Percentiles rank a stretch among this genome's conserved stretches.
Conservation (phyloP, 92 coral and sea anemone species). For the Pocillopora meandrina region DNA sequence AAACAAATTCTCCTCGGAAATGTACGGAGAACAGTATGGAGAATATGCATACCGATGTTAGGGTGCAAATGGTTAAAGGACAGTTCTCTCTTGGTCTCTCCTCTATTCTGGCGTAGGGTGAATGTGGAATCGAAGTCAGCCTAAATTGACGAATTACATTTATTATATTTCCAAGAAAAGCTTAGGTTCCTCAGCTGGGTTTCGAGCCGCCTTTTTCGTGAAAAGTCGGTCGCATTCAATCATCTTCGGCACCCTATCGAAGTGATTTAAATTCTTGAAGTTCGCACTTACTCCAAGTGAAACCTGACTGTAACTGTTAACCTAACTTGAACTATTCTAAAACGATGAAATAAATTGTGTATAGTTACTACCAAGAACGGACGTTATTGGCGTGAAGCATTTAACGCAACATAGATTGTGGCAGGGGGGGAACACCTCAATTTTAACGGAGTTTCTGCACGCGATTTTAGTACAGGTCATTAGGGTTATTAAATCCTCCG, state of each 20-base stretch:
- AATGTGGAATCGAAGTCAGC: neutral
- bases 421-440: too few relatives aligned
- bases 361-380: conserved; percentile 14
- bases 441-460: too few relatives aligned
- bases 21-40: too few relatives aligned
- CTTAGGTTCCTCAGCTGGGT: neutral
- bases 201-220: neutral
- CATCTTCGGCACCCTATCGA: neutral
- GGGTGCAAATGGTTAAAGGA: neutral
- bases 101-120: neutral
- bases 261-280: neutral
- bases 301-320: neutral
- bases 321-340: neutral
- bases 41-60: too few relatives aligned
- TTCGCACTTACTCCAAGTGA: neutral
- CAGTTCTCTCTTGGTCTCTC: neutral
- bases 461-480: too few relatives aligned
- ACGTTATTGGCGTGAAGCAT: neutral
- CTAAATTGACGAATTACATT: conserved; percentile 4
- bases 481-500: too few relatives aligned
- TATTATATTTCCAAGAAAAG: neutral
- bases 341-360: conserved; percentile 32
- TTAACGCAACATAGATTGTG: neutral
- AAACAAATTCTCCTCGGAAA: too few relatives aligned
- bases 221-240: neutral